Percentiles rank a stretch among this genome's conserved stretches.
Evolutionary conservation across 2,888 invertebrate species (phyloP).

Genomic region (Nemotelus pantherinus): DNA sequence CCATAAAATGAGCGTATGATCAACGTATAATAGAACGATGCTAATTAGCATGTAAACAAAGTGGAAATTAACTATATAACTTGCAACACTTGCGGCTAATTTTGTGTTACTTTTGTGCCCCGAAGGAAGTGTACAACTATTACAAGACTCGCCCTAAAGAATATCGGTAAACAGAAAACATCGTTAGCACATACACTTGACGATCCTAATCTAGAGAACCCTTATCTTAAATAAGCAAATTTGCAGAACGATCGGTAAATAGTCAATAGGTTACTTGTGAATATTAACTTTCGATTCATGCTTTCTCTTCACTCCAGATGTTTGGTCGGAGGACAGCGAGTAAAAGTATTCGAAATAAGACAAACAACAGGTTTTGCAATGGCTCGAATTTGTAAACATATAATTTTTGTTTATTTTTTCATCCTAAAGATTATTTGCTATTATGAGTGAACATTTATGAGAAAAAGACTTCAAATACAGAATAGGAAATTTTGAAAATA

Average conservation of each 20-base stretch:
- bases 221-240: too few relatives aligned
- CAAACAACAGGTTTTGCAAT: conserved; percentile 19
- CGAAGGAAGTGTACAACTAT: conserved; percentile 20
- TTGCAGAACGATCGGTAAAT: too few relatives aligned
- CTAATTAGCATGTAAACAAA: conserved; percentile 30
- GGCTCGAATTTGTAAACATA: conserved; percentile 33
- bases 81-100: background rate
- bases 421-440: background rate
- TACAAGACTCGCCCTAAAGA: conserved; percentile 4
- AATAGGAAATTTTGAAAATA: background rate
- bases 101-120: too few relatives aligned
- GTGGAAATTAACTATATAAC: background rate
- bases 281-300: too few relatives aligned
- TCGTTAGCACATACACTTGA: too few relatives aligned
- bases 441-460: background rate
- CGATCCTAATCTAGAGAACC: too few relatives aligned
- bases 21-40: conserved; percentile 14
- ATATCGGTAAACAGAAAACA: background rate
- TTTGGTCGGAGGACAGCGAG: too few relatives aligned
- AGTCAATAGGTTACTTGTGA: too few relatives aligned
- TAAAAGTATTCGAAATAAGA: background rate
- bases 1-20: conserved; percentile 5
- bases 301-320: too few relatives aligned
- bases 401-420: conserved; percentile 41
- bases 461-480: background rate